These are phyloP conservation scores for Dynastes maya DNA, from an alignment of 2,888 invertebrate species.

Conservation along the genomic window DNA sequence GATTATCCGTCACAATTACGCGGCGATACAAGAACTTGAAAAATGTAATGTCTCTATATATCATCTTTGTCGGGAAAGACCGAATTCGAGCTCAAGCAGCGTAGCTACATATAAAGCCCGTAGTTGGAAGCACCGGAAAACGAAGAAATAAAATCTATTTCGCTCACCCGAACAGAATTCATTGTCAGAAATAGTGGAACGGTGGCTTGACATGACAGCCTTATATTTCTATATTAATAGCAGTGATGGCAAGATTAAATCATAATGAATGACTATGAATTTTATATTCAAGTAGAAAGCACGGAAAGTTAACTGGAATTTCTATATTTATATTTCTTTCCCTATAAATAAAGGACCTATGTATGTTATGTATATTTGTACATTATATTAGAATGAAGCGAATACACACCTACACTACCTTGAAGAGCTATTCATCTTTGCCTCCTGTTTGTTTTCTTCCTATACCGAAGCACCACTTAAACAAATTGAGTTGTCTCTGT, in stretches of 20 bases:
- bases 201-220: not conserved
- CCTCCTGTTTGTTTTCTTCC: not conserved
- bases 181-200: slow-evolving; percentile 12
- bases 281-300: not conserved
- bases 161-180: not conserved
- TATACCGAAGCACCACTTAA: slow-evolving; percentile 12
- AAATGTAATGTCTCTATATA: slow-evolving; percentile 31
- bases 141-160: slow-evolving; percentile 20
- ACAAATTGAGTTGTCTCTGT: slow-evolving; percentile 9
- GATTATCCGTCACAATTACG: slow-evolving; percentile 34
- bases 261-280: not conserved
- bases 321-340: not conserved
- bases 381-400: not conserved
- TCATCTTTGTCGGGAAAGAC: not conserved
- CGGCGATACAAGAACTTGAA: slow-evolving; percentile 20
- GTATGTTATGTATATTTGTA: too few species aligned
- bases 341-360: not conserved
- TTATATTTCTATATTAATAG: slow-evolving; percentile 16
- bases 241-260: not conserved
- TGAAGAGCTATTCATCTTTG: not conserved
- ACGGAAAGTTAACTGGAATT: not conserved
- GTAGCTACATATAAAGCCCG: not conserved
- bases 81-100: not conserved
- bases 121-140: slow-evolving; percentile 3
- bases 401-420: not conserved